Evolutionary conservation across 2,888 invertebrate genomes (phyloP).

Genomic region (Rotaria macrura): DNA sequence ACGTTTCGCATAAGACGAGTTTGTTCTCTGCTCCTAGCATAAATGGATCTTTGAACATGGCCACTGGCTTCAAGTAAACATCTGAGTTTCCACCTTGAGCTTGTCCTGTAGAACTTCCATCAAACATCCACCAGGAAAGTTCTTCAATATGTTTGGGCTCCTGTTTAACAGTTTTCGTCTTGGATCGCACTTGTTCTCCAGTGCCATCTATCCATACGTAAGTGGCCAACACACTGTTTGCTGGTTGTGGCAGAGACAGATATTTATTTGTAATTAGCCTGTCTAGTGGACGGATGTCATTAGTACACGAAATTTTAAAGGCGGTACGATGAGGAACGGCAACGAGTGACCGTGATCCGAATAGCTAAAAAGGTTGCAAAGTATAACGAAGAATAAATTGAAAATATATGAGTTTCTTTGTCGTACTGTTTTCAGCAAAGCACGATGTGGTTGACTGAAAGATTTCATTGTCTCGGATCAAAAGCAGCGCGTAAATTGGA

Average conservation of each 20-base stretch:
- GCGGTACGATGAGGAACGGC: too few relatives aligned
- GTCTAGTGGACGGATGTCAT: too few relatives aligned
- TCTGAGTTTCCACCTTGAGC: conserved; percentile 32
- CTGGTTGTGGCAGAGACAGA: conserved; percentile 24
- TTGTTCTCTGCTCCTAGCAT: conserved; percentile 38
- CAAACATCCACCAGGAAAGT: conserved; percentile 31
- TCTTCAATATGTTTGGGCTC: conserved; percentile 34
- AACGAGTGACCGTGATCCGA: too few relatives aligned
- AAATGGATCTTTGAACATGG: conserved; percentile 38
- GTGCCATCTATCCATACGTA: conserved; percentile 49
- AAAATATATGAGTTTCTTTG: too few relatives aligned
- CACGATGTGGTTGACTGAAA: too few relatives aligned
- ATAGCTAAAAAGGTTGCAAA: too few relatives aligned
- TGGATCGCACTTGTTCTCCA: conserved; percentile 41
- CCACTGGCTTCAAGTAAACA: conserved; percentile 29
- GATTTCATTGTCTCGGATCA: too few relatives aligned
- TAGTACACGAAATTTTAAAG: too few relatives aligned
- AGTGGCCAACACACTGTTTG: conserved; percentile 36
- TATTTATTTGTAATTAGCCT: too few relatives aligned
- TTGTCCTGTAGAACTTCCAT: conserved; percentile 30
- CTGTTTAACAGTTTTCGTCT: conserved; percentile 26
- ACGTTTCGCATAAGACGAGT: conserved; percentile 54
- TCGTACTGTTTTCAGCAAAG: too few relatives aligned
- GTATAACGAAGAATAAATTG: too few relatives aligned
- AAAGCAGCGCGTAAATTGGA: too few relatives aligned